phyloP scores from a whole-genome alignment of 2,113 vertebrate species.

The Tonatia bakeri region DNA sequence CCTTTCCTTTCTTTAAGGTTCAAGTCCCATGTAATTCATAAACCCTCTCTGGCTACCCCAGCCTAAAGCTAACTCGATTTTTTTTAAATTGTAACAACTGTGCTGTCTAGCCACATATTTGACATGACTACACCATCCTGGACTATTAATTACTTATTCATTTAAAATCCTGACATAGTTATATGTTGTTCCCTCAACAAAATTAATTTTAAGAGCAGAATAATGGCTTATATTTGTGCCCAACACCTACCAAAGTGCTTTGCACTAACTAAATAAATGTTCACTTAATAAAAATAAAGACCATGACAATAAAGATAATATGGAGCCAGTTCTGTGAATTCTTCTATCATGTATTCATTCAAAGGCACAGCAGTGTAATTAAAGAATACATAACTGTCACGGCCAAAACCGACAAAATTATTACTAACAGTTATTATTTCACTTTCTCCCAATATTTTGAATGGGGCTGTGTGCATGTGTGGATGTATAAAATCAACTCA shows the following conservation, averaged over 20 bases:
- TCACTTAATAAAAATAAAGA: constrained; percentile 4
- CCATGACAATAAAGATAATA: not conserved
- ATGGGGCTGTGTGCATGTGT: not conserved
- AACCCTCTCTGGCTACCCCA: not conserved
- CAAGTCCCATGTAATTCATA: not conserved
- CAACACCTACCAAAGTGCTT: not conserved
- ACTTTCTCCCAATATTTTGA: not conserved
- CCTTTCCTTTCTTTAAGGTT: not conserved
- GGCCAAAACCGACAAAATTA: constrained; percentile 29
- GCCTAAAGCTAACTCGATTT: not conserved
- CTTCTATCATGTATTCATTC: not conserved
- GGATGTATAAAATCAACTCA: not conserved
- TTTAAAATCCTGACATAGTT: constrained; percentile 13
- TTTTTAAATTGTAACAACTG: not conserved
- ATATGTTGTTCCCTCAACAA: not conserved
- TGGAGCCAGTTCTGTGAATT: not conserved
- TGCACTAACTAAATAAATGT: not conserved
- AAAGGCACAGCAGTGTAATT: not conserved
- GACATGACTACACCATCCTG: not conserved
- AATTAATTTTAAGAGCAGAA: not conserved
- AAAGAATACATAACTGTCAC: not conserved
- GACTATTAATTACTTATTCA: not conserved
- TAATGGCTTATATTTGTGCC: not conserved
- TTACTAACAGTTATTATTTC: not conserved
- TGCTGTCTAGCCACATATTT: not conserved